phyloP scores from a whole-genome alignment of 2,888 invertebrate species.

The Idaea dimidiata region DNA sequence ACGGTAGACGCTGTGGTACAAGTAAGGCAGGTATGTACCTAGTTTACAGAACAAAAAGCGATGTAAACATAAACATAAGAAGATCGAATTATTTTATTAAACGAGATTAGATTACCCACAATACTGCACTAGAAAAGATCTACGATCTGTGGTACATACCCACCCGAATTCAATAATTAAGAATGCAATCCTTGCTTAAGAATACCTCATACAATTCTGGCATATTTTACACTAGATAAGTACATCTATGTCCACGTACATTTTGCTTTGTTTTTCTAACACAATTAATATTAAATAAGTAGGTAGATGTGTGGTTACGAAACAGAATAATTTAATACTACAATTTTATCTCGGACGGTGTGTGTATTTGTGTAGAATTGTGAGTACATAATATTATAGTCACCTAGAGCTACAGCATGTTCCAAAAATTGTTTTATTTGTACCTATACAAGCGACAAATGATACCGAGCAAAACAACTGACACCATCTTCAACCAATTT shows the following conservation, averaged over 20 bases:
- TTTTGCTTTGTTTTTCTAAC: background rate
- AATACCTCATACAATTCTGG: background rate
- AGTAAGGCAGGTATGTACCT: no score
- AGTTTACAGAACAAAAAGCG: no score
- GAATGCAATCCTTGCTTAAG: background rate
- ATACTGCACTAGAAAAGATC: background rate
- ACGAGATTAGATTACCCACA: no score
- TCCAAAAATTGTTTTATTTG: background rate
- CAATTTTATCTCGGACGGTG: conserved; percentile 24
- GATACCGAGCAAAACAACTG: no score
- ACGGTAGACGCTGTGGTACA: no score
- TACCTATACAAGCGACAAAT: no score
- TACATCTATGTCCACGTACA: background rate
- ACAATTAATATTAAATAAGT: background rate
- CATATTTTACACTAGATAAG: background rate
- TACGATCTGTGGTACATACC: background rate
- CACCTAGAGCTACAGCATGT: background rate
- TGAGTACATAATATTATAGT: background rate
- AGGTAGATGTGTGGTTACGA: background rate
- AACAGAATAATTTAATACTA: conserved; percentile 17
- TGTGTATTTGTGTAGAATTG: background rate
- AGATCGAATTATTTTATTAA: no score
- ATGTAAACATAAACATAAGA: no score
- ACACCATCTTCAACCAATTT: no score
- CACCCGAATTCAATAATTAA: no score